phyloP scores from a whole-genome alignment of 2,113 vertebrate species.

The Acrocephalus kingi region DNA sequence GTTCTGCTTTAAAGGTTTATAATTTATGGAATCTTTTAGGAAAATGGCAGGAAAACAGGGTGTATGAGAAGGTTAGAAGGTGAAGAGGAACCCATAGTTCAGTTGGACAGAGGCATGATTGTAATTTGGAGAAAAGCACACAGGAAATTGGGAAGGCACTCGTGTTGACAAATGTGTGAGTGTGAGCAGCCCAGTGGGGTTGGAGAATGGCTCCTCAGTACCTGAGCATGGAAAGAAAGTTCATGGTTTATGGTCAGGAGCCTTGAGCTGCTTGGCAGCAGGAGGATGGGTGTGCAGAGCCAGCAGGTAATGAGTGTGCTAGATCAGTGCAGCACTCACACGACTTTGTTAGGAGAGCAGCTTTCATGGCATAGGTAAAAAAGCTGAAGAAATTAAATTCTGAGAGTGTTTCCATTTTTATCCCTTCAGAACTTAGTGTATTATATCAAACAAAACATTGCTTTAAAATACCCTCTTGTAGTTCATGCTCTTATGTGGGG shows the following conservation, averaged over 20 bases:
- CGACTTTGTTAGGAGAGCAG: neutral
- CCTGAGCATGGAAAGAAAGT: neutral
- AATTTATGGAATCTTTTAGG: neutral
- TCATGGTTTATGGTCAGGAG: neutral
- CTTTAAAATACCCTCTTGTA: neutral
- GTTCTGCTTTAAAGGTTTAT: neutral
- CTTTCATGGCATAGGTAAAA: neutral
- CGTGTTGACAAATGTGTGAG: fast-evolving
- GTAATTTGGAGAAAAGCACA: neutral
- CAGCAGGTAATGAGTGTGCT: neutral
- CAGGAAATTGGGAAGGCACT: neutral
- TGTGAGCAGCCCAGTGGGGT: neutral
- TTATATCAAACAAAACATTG: neutral
- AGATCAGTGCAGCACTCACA: neutral
- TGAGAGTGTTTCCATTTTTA: neutral
- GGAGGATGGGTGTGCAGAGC: neutral
- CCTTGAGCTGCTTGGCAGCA: neutral
- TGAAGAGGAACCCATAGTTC: neutral
- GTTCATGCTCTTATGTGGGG: neutral
- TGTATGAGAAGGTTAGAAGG: neutral
- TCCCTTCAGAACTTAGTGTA: neutral
- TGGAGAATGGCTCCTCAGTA: neutral
- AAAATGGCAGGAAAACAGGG: neutral
- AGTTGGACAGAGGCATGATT: neutral
- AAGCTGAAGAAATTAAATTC: neutral